Evolutionary conservation across 1,140 invertebrate species (phyloP), one percentile per base, ranked within the genome.

Genomic region (Zaprionus ghesquierei): DNA sequence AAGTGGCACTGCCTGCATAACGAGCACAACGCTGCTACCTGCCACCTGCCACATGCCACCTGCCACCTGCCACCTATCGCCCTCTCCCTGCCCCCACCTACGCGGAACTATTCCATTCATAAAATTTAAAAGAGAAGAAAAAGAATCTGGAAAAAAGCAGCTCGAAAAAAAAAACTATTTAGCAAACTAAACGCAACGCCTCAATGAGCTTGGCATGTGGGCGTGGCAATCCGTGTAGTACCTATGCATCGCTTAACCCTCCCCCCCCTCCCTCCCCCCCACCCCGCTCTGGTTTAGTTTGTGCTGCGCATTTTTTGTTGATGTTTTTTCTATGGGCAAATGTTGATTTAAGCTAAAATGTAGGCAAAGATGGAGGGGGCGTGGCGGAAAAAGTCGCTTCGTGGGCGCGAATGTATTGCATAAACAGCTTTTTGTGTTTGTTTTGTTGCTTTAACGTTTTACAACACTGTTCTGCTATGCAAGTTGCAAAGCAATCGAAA

Each of bases 1-100:
- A 86, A 85, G 81, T 86, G 81, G 81, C 64, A 31, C 63, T 20
- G 75, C 41, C 69, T 76, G 72, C 44, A 60, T 84, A 85, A 80
- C 77, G 73, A 84, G 77, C 75, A 6, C 15, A 20, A 64, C 4
- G 4, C 12, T 15, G 23, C 49, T 20, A 55, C 38, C 13, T 44
- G 41, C 41, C 41, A 46, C 41, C 62, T n/a, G 25, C 58, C 15
- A 29, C 59, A 3, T 29, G 29, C n/a, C 4, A 15, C 49, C 12
- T 0, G 31, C 5, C 31, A 22, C 10, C 10, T 29, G 13, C 35
- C 18, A 2, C n/a, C n/a, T n/a, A n/a, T n/a, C n/a, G n/a, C n/a
- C n/a, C n/a, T n/a, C n/a, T n/a, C n/a, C n/a, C n/a, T n/a, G n/a
- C n/a, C 13, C 23, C 2, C 25, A 2, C 23, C 13, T 35, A 38